Evolutionary conservation across 1,140 invertebrate species (phyloP).

Genomic region (Drosophila erecta): DNA sequence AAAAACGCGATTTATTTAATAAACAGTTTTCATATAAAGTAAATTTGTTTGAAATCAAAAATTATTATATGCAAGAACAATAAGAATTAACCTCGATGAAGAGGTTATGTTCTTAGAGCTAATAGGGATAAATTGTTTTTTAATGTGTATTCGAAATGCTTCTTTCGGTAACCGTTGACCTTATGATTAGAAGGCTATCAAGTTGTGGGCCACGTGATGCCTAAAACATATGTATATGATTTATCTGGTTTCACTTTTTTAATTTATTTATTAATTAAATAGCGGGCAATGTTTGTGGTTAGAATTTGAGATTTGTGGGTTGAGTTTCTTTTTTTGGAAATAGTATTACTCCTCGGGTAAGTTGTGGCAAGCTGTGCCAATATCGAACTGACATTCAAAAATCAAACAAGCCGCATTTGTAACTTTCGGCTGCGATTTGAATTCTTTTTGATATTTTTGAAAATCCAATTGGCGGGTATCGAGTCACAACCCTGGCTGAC

Average conservation of each 20-base stretch:
- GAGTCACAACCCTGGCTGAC: background rate
- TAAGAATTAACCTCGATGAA: no score
- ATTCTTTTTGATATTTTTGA: background rate
- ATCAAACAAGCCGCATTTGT: background rate
- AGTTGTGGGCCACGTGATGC: no score
- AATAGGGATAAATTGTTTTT: no score
- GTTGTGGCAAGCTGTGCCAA: background rate
- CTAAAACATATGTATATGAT: no score
- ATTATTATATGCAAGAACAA: no score
- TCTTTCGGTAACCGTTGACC: no score
- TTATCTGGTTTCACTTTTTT: background rate
- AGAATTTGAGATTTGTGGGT: no score
- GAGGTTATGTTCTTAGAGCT: no score
- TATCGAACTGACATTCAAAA: slow-evolving; percentile 3
- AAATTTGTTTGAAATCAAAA: background rate
- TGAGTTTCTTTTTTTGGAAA: background rate
- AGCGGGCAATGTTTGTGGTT: background rate
- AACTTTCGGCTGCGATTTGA: background rate
- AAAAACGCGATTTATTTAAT: background rate
- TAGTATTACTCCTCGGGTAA: background rate
- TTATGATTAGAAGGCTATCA: no score
- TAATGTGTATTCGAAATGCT: no score
- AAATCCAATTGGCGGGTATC: background rate
- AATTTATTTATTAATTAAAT: background rate
- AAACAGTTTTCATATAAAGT: background rate